Evolutionary conservation across 1,140 invertebrate genomes (phyloP).

Genomic region (Vollenhovia emeryi): DNA sequence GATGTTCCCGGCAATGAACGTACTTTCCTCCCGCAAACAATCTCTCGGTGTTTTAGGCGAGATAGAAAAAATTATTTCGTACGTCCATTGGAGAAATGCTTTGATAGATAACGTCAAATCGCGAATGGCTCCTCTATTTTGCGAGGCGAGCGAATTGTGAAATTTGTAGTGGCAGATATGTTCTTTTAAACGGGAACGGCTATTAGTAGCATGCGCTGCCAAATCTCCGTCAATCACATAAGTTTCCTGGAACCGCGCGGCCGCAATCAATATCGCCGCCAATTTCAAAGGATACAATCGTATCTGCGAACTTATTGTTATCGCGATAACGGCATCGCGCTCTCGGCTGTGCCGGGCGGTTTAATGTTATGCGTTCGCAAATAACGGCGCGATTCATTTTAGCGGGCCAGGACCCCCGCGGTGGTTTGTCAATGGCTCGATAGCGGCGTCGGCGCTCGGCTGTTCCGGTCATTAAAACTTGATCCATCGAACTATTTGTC

Average conservation of each 20-base stretch:
- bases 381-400: constrained; percentile 78
- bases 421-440: constrained; percentile 77
- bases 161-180: neutral
- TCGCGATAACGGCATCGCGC: constrained; percentile 67
- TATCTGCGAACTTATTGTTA: constrained; percentile 72
- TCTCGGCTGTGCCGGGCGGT: constrained; percentile 25
- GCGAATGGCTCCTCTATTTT: neutral
- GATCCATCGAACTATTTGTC: constrained; percentile 77
- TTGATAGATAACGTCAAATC: neutral
- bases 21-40: neutral
- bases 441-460: constrained; percentile 72
- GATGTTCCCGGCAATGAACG: neutral
- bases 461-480: constrained; percentile 78
- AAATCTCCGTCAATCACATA: constrained; percentile 50
- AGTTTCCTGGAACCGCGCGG: constrained; percentile 26
- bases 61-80: neutral
- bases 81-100: too few relatives aligned
- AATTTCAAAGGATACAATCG: constrained; percentile 55
- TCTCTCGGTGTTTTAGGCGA: neutral
- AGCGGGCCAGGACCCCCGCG: constrained; percentile 65
- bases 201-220: constrained; percentile 37
- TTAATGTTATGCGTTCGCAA: constrained; percentile 75
- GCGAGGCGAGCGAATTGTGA: neutral
- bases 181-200: constrained; percentile 22
- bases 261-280: constrained; percentile 30